A percentile compares a stretch with the other conserved stretches of the same genome.
phyloP scores from a whole-genome alignment of 1,140 invertebrate genomes.

The Sinella curviseta region DNA sequence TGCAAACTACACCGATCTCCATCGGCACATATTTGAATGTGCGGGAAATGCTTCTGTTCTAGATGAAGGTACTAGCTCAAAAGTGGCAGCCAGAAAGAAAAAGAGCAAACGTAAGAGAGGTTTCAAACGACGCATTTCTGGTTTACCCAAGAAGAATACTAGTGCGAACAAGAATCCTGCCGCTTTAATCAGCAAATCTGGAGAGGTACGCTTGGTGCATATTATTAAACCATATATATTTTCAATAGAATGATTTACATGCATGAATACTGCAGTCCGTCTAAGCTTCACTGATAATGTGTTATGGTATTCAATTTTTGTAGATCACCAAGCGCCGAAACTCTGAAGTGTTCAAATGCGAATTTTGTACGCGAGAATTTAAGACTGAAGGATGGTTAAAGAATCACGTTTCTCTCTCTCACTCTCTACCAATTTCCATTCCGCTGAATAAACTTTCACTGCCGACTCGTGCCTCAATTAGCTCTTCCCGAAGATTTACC shows the following conservation, averaged over 20 bases:
- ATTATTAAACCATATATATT: not conserved
- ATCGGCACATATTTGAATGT: slow-evolving; percentile 49
- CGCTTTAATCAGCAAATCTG: not conserved
- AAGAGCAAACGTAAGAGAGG: slow-evolving; percentile 39
- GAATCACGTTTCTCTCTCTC: slow-evolving; percentile 41
- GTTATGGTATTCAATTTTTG: not conserved
- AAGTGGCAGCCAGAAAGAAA: slow-evolving; percentile 28
- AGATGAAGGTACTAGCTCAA: slow-evolving; percentile 2
- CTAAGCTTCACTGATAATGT: too few species aligned
- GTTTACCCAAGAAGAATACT: slow-evolving; percentile 37
- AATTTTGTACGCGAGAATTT: slow-evolving; percentile 47
- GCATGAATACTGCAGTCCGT: too few species aligned
- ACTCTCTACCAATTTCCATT: slow-evolving; percentile 46
- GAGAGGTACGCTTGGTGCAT: not conserved
- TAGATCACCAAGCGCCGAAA: slow-evolving; percentile 37
- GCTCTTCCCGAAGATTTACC: slow-evolving; percentile 28
- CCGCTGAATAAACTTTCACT: slow-evolving; percentile 45
- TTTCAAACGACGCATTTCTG: slow-evolving; percentile 47
- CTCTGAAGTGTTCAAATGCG: slow-evolving; percentile 47
- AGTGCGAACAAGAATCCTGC: not conserved
- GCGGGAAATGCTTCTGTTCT: slow-evolving; percentile 44
- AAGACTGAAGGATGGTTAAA: slow-evolving; percentile 50
- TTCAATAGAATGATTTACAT: too few species aligned
- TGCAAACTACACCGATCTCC: slow-evolving; percentile 41
- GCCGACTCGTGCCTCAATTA: slow-evolving; percentile 46